Conservation (phyloP, 1,140 invertebrate genomes). For the Drosophila navojoa region DNA sequence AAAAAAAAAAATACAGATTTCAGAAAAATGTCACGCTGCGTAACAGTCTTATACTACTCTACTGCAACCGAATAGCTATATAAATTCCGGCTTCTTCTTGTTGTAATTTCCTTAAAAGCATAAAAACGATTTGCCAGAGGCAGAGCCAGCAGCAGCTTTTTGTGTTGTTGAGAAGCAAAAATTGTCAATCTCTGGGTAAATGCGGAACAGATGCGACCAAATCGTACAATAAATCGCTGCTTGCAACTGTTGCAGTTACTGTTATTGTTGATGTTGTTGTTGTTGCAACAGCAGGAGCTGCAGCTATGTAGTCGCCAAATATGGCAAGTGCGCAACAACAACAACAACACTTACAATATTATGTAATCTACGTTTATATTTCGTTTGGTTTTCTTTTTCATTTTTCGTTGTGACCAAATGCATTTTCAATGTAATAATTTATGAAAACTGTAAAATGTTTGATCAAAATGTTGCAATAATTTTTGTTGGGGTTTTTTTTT, state of each 20-base stretch:
- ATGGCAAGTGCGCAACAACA: conserved; percentile 26
- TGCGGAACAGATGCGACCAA: conserved; percentile 45
- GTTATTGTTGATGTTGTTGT: conserved; percentile 4
- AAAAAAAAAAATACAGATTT: too few species aligned
- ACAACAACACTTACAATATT: conserved; percentile 26
- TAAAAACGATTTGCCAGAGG: conserved; percentile 50
- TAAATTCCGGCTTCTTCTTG: not conserved
- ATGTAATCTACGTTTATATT: conserved; percentile 23
- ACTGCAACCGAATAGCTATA: not conserved
- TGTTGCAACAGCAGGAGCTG: conserved; percentile 23
- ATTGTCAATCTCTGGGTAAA: conserved; percentile 42
- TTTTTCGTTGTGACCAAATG: conserved; percentile 22
- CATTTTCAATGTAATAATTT: conserved; percentile 44
- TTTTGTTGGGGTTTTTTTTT: conserved; percentile 4
- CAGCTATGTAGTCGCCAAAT: conserved; percentile 22
- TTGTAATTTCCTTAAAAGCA: conserved; percentile 56
- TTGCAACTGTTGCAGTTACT: conserved; percentile 4
- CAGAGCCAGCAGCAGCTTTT: conserved; percentile 25
- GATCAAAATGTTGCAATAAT: conserved; percentile 22
- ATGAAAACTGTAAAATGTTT: conserved; percentile 18
- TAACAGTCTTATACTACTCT: not conserved
- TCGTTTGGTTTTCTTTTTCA: conserved; percentile 16
- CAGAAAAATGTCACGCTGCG: not conserved
- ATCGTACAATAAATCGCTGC: conserved; percentile 30
- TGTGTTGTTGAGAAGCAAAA: conserved; percentile 23